Conservation (phyloP, 2,113 vertebrate species). For the Scopus umbretta region DNA sequence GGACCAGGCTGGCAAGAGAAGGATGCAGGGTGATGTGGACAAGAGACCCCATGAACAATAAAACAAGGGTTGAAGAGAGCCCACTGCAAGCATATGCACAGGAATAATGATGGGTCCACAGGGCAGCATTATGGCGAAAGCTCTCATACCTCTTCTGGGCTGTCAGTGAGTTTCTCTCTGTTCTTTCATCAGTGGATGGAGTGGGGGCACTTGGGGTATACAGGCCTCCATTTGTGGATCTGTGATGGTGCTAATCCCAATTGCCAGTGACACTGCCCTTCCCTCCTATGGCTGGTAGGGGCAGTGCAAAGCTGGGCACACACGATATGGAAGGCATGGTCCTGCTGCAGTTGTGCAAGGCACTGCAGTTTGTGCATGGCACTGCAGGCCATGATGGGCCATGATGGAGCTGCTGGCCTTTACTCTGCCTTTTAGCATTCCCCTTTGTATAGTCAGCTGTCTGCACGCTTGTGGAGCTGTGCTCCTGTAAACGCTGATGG, state of each 20-base stretch:
- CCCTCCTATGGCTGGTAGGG: background rate
- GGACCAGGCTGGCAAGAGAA: background rate
- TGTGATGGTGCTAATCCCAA: background rate
- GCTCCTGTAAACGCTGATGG: background rate
- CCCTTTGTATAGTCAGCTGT: background rate
- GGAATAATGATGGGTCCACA: background rate
- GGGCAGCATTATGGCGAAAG: background rate
- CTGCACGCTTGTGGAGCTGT: background rate
- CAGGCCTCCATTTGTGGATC: background rate
- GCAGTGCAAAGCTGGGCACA: background rate
- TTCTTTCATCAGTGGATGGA: background rate
- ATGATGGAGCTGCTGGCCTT: background rate
- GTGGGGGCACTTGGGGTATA: background rate
- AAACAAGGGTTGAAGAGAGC: background rate
- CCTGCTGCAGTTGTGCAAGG: background rate
- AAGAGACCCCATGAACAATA: background rate
- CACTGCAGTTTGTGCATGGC: accelerated
- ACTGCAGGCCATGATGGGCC: background rate
- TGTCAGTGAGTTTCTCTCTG: background rate
- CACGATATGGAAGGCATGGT: background rate
- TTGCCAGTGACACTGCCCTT: background rate
- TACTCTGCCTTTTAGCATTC: background rate
- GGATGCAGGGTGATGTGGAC: background rate
- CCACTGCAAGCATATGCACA: background rate
- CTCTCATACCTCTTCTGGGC: background rate